A percentile compares a stretch with the other conserved stretches of the same genome.
phyloP scores from a whole-genome alignment of 2,888 invertebrate genomes.

The Habrosyne pyritoides region DNA sequence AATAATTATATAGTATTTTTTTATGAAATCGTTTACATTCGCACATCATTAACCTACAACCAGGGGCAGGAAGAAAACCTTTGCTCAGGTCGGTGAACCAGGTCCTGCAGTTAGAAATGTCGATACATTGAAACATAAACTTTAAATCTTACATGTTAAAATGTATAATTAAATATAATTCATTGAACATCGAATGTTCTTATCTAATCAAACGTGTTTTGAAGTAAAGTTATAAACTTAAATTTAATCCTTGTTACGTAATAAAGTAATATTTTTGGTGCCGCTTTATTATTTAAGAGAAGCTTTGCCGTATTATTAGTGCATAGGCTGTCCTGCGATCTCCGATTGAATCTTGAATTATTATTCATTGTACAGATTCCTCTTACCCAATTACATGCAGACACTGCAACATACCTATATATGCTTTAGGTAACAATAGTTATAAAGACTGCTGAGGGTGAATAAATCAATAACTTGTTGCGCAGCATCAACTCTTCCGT shows the following conservation, averaged over 20 bases:
- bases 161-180: slow-evolving; percentile 18
- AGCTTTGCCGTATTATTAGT: slow-evolving; percentile 58
- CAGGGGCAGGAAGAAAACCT: slow-evolving; percentile 60
- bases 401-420: too few species aligned
- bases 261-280: slow-evolving; percentile 34
- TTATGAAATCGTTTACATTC: not conserved
- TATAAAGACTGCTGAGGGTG: too few species aligned
- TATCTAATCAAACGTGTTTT: slow-evolving; percentile 70
- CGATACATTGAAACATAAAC: slow-evolving; percentile 28
- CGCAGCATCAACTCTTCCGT: too few species aligned
- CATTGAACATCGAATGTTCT: slow-evolving; percentile 41
- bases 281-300: slow-evolving; percentile 8
- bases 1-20: too few species aligned
- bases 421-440: too few species aligned
- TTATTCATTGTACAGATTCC: slow-evolving; percentile 13
- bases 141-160: slow-evolving; percentile 24
- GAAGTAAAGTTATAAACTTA: slow-evolving; percentile 13
- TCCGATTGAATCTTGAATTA: too few species aligned
- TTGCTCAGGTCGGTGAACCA: slow-evolving; percentile 64
- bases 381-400: too few species aligned
- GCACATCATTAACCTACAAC: slow-evolving; percentile 29
- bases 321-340: slow-evolving; percentile 56
- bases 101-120: slow-evolving; percentile 50
- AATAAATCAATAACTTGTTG: too few species aligned
- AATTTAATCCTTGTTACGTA: slow-evolving; percentile 26